These are phyloP conservation scores for Athalia circularis DNA, from an alignment of 2,888 invertebrate species.

Conservation along the genomic window DNA sequence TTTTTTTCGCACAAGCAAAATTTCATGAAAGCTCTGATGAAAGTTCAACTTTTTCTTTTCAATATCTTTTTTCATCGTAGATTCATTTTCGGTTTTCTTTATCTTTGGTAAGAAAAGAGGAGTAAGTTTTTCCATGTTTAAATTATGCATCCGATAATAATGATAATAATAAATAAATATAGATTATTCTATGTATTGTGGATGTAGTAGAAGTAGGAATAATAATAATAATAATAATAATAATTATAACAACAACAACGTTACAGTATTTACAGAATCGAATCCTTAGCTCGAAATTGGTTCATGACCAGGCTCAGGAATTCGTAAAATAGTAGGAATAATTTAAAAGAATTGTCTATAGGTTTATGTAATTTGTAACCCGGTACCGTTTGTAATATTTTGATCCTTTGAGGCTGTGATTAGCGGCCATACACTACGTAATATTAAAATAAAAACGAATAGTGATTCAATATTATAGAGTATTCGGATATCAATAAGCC, in stretches of 20 bases:
- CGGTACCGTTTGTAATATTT: neutral
- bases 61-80: too few relatives aligned
- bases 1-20: neutral
- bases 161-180: neutral
- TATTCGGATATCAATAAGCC: neutral
- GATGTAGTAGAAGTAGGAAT: neutral
- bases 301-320: constrained; percentile 17
- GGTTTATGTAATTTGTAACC: neutral
- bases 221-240: constrained; percentile 3
- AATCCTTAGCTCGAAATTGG: constrained; percentile 8
- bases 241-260: constrained; percentile 19
- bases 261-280: constrained; percentile 41
- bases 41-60: neutral
- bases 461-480: neutral
- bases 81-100: neutral
- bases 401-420: neutral
- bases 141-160: neutral
- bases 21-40: neutral
- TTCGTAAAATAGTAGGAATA: neutral
- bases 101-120: constrained; percentile 20
- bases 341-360: neutral
- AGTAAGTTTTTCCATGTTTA: neutral
- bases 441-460: neutral
- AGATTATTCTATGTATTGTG: neutral
- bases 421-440: neutral